Percentiles rank a stretch among this genome's conserved stretches.
Evolutionary conservation across 2,113 vertebrate genomes (phyloP).

Genomic region (Psittacula cyanocephala): DNA sequence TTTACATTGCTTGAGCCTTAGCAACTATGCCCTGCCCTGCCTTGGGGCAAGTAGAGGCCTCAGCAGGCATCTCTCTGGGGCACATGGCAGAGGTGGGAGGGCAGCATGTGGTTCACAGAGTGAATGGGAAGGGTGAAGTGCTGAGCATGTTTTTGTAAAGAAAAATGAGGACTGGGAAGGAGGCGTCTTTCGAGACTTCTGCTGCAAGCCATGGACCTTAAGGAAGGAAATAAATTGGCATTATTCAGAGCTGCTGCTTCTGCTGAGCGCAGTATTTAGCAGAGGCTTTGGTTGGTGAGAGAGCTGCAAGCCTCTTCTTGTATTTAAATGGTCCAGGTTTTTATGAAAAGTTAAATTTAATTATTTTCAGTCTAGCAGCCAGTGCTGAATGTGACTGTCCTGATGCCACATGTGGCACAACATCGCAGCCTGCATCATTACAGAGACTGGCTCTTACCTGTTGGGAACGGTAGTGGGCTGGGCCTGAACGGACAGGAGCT

Average conservation of each 20-base stretch:
- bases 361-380: not conserved
- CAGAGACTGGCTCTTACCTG: not conserved
- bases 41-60: not conserved
- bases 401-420: not conserved
- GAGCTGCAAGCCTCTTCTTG: not conserved
- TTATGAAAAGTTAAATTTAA: not conserved
- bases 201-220: not conserved
- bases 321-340: not conserved
- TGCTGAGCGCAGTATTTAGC: not conserved
- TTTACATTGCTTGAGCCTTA: not conserved
- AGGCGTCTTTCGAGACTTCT: not conserved
- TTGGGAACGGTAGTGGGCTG: not conserved
- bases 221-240: not conserved
- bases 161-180: not conserved
- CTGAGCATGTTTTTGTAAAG: not conserved
- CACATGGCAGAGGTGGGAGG: fast-evolving
- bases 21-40: not conserved
- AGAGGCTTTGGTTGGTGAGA: not conserved
- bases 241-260: not conserved
- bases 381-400: not conserved
- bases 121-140: fast-evolving
- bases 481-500: not conserved
- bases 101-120: not conserved
- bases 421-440: not conserved
- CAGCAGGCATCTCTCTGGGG: not conserved